These are phyloP conservation scores for Melanitta fusca DNA, from an alignment of 2,797 vertebrate genomes.

Conservation along the genomic window DNA sequence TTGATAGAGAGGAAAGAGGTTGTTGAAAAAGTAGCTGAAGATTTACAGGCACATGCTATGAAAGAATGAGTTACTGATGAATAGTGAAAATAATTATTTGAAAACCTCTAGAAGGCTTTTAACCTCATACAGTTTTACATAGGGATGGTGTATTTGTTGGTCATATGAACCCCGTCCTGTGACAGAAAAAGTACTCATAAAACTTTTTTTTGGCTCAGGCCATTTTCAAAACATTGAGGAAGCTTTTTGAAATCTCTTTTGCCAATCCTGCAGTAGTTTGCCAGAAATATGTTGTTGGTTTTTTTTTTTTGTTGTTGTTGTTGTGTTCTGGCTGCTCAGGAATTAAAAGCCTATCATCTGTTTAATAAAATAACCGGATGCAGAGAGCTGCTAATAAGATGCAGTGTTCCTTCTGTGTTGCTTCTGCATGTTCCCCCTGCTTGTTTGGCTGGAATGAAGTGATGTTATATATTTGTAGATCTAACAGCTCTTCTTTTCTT, in stretches of 20 bases:
- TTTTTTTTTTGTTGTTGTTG: neutral
- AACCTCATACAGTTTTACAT: neutral
- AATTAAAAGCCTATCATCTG: neutral
- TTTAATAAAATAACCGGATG: neutral
- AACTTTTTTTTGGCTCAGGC: neutral
- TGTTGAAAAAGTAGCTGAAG: neutral
- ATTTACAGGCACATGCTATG: accelerated
- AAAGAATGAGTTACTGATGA: neutral
- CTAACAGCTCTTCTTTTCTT: neutral
- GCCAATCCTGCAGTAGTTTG: neutral
- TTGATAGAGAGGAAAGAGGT: neutral
- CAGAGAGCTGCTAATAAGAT: neutral
- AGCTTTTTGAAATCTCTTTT: neutral
- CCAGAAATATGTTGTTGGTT: neutral
- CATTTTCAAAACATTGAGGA: neutral
- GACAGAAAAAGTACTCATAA: neutral
- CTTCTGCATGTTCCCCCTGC: neutral
- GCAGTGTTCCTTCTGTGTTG: neutral
- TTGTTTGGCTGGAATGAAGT: neutral
- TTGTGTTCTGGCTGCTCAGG: too few relatives aligned
- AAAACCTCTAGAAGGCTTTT: neutral
- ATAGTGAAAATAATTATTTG: neutral
- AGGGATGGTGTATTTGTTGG: neutral
- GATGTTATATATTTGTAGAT: neutral
- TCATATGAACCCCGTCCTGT: neutral